Base-by-base conservation (phyloP, 2,888 invertebrate species). In the Heliconius cydno region DNA sequence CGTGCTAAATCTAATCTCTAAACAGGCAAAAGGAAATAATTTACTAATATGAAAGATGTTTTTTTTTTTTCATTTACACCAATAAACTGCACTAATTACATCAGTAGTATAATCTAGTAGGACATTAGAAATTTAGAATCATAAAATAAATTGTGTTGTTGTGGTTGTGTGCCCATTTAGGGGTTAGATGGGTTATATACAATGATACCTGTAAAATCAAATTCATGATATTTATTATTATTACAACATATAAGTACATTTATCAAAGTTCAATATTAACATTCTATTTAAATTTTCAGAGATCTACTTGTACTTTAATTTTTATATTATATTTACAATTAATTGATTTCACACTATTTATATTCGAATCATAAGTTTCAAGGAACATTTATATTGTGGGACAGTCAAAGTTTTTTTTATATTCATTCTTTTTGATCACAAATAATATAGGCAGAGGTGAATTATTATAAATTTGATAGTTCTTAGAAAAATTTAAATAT, bases 341-440 rank as follows among this genome's bases (percentile, higher is more conserved):
- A 80, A 83, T 79, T 57, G 67, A 79, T 78, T 78, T 79, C 80
- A 81, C 81, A 79, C 80, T 70, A 73, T 81, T 81, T 73, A 73
- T 81, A 82, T 82, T 83, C 79, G 82, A 83, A 83, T 82, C 82
- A 81, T 82, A 82, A 82, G 82, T 76, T 74, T 82, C 74, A 80
- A 82, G 83, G 82, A 82, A 84, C 82, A 83, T 80, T 77, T 80
- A 60, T 73, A 73, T 82, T 76, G 28, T 30, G 57, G 75, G 70
- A 67, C 77, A 63, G 57, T 60, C 73, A 38, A 60, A 3, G 3
- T 28, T 57, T 34, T 12, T 12, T 73, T 30, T n/a, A 57, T 60
- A 34, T 60, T n/a, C 41, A 30, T 25, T 73, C 1, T 34, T n/a
- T 73, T n/a, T 22, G n/a, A 15, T 60, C n/a, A 60, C n/a, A 60